Base-by-base conservation (phyloP, 2,113 vertebrate species). In the Isurus oxyrinchus region DNA sequence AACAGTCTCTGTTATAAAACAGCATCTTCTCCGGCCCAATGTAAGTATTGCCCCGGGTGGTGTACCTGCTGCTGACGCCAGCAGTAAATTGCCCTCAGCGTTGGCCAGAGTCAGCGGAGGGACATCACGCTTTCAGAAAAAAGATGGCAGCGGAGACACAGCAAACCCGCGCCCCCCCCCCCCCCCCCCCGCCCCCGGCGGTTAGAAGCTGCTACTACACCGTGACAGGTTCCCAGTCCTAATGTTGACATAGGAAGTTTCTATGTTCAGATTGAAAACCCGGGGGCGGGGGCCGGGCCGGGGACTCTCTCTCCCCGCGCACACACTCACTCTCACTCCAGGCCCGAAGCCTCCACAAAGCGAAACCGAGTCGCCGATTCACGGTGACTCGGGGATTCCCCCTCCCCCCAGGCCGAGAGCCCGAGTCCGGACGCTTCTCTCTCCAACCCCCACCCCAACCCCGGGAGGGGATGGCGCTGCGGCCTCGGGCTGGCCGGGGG, bases 361-460 rank as follows among this genome's bases (percentile, higher is more conserved):
- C 25, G 49, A 88, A 88, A 88, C 53, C 86, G 23, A 25, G 0
- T 2, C 21, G 11, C 84, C 44, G 84, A 21, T 16, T 25, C 19
- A 8, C 49, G 25, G 53, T 88, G 86, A 88, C 86, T 88, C 23
- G 19, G 53, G 86, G 44, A 88, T 14, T 61, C 11, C 57, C 55
- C 3, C 53, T 19, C 0, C 0, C 5, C 81, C 2, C 25, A n/a
- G 66, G 14, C 87, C 0, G 5, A n/a, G 31, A n/a, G 59, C 25
- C 96, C 63, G 59, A 25, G 87, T 91, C 96, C 97, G 66, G 97
- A 97, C 97, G 97, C 94, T 96, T 84, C 97, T 72, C 31, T n/a
- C n/a, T n/a, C n/a, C n/a, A 95, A 31, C 35, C 76, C 76, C 76
- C n/a, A n/a, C n/a, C n/a, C n/a, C n/a, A n/a, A n/a, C n/a, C n/a